Conservation (phyloP, 2,888 invertebrate species). For the Coleophora deauratella region DNA sequence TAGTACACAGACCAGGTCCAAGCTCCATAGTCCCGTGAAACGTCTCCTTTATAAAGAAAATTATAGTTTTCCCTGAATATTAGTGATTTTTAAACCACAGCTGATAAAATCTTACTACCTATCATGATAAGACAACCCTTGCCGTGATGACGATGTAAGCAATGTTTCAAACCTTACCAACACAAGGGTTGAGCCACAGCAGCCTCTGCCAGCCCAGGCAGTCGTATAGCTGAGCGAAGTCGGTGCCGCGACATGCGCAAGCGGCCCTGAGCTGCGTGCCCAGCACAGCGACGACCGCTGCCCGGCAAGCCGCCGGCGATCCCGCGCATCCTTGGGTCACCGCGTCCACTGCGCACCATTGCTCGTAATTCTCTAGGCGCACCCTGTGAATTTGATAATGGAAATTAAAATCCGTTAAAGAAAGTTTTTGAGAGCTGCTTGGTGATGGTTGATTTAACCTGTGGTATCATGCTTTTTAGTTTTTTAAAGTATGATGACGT, state of each 20-base stretch:
- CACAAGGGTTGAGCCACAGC: conserved; percentile 94
- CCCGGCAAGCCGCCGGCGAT: conserved; percentile 86
- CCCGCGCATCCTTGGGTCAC: conserved; percentile 93
- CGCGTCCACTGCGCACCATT: conserved; percentile 92
- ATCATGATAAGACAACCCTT: too few relatives aligned
- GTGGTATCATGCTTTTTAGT: too few relatives aligned
- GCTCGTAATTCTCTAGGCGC: conserved; percentile 90
- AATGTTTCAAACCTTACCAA: conserved; percentile 77
- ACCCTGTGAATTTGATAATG: conserved; percentile 78
- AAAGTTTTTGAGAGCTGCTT: too few relatives aligned
- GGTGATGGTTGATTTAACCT: too few relatives aligned
- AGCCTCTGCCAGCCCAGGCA: conserved; percentile 93
- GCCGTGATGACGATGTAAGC: background rate
- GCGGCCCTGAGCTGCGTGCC: conserved; percentile 92
- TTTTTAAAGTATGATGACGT: too few relatives aligned
- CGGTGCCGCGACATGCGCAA: conserved; percentile 91
- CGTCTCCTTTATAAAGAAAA: too few relatives aligned
- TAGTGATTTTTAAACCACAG: too few relatives aligned
- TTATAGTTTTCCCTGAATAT: too few relatives aligned
- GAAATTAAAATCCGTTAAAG: too few relatives aligned
- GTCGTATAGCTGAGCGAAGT: conserved; percentile 88
- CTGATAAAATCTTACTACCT: too few relatives aligned
- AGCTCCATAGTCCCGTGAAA: too few relatives aligned
- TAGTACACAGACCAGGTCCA: too few relatives aligned
- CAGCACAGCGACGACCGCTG: conserved; percentile 89